Base-by-base conservation (phyloP, 2,797 vertebrate genomes). In the Coccyzus lansbergi region DNA sequence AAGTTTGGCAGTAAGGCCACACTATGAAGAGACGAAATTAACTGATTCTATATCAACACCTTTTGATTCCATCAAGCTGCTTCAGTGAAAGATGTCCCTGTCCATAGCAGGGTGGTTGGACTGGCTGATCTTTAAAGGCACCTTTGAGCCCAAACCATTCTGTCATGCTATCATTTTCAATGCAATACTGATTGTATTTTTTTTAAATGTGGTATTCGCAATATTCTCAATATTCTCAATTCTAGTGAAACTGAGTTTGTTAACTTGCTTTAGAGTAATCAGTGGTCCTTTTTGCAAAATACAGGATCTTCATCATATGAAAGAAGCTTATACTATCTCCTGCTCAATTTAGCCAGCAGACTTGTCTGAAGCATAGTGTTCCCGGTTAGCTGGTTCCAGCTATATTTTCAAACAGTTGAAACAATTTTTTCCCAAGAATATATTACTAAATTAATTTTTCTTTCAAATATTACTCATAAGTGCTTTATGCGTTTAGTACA, bases 291-390 rank as follows among this genome's bases (percentile, higher is more conserved):
- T 90, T 21, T 51, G 55, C 29, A 88, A 67, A 75, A 56, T 33
- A 44, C 0, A 55, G 17, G 5, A 25, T 55, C 20, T 48, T 80
- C 15, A 28, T 21, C n/a, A 58, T 3, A 15, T 26, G 12, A 12
- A 64, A 49, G 58, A 56, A 75, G 20, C 29, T 84, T 77, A 49
- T 4, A 29, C 26, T 38, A 24, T 19, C 24, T 76, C 64, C 51
- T 42, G 13, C 51, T 90, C 46, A 26, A 7, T 15, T 74, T 15
- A 77, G 56, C 62, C 36, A 74, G 7, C 13, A 76, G 22, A 29
- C 70, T n/a, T 1, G 2, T 26, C 36, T 52, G 9, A 74, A 79
- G 12, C 26, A 21, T 1, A 58, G 10, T 0, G 0, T 31, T 90
- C 24, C 26, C 38, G 9, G 63, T 67, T 36, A 76, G 51, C 33